A percentile compares a stretch with the other conserved stretches of the same genome.
Evolutionary conservation across 2,113 vertebrate species (phyloP).

Genomic region (Puntigrus tetrazona): DNA sequence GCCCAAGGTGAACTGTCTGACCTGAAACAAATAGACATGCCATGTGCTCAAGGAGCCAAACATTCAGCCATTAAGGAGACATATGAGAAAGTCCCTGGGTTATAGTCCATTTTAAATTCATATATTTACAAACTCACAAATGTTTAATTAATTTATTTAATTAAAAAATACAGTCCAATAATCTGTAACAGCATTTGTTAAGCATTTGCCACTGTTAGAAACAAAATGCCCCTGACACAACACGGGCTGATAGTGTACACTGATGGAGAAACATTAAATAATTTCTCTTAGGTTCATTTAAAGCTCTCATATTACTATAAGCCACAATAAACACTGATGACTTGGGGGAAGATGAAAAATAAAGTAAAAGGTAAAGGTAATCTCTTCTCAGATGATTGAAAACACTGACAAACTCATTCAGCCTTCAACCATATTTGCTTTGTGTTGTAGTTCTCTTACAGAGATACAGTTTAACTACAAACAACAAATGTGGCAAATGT

Average conservation of each 20-base stretch:
- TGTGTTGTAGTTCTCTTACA: background rate
- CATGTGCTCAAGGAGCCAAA: conserved; percentile 1
- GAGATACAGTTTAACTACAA: no score
- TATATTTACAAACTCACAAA: background rate
- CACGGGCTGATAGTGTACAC: background rate
- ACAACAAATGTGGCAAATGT: background rate
- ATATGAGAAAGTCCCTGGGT: background rate
- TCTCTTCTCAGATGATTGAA: background rate
- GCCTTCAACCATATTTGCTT: conserved; percentile 3
- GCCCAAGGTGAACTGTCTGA: conserved; percentile 28
- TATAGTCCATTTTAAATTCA: background rate
- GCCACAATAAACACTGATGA: background rate
- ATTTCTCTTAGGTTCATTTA: background rate
- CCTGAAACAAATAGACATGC: conserved; percentile 15
- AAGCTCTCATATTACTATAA: background rate
- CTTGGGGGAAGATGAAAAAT: background rate
- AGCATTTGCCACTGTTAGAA: background rate
- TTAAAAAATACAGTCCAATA: background rate
- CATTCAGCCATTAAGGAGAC: background rate
- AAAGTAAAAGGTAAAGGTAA: background rate
- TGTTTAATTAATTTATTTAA: background rate
- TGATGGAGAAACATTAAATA: background rate
- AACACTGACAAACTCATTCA: background rate
- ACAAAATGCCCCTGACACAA: background rate
- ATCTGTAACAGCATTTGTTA: background rate